Evolutionary conservation across 2,888 invertebrate species (phyloP), one percentile per base, ranked within the genome.

Genomic region (Agrochola circellaris): DNA sequence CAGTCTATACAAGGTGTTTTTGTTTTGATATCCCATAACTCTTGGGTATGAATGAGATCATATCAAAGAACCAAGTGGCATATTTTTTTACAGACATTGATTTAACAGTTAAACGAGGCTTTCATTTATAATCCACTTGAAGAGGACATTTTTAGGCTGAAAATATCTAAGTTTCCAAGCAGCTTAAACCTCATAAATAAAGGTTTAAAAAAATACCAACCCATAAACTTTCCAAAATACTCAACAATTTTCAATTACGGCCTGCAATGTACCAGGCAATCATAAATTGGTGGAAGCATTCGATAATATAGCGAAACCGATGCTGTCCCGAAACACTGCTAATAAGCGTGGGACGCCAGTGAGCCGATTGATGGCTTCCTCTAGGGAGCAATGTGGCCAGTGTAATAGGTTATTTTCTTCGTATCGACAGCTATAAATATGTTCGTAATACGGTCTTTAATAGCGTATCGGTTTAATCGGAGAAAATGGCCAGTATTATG

Each of bases 241-340:
- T 38, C 0, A 8, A 42, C 15, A 60, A 42, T 79, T 30, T 58
- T 26, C 54, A 81, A 73, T 81, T 64, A 77, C 64, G 30, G 30
- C 23, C 34, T 8, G 7, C 34, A 75, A 76, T 56, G 82, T 72
- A 79, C 82, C 75, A 91, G 83, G 90, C 88, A 87, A 92, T 91
- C 91, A 91, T 90, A 85, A 92, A 94, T 94, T 93, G 91, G 90
- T 91, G 90, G 90, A 90, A 91, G 92, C 90, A 90, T 91, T 90
- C 91, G 89, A 91, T 90, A 90, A 88, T 83, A 85, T 71, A 71
- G 75, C 77, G 85, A 84, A 86, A 85, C 81, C 87, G 89, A 91
- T 91, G 92, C 92, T 92, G 89, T 81, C 77, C 89, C 89, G 87
- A 91, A 93, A 94, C 91, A 90, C 87, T 85, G 82, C 86, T 89